Percentiles rank a stretch among this genome's conserved stretches.
Conservation (phyloP, 2,888 invertebrate species). For the Pyrocoelia pectoralis region DNA sequence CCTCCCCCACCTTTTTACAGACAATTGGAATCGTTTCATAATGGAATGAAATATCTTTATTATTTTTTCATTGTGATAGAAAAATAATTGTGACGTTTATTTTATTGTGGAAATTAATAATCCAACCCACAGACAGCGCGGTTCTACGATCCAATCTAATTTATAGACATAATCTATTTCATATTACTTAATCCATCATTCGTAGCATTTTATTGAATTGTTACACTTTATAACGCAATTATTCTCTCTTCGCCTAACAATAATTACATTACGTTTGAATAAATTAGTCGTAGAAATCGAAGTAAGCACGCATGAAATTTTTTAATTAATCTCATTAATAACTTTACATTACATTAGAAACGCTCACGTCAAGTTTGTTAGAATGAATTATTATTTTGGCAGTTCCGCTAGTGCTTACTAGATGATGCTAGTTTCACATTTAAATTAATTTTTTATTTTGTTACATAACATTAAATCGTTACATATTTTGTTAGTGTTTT, state of each 20-base stretch:
- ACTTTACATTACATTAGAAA: no score
- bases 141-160: slow-evolving; percentile 26
- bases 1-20: background rate
- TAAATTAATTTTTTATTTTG: background rate
- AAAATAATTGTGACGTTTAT: slow-evolving; percentile 37
- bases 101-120: slow-evolving; percentile 35
- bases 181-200: slow-evolving; percentile 22
- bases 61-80: slow-evolving; percentile 36
- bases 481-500: no score
- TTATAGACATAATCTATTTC: slow-evolving; percentile 25
- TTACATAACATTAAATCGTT: background rate
- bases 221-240: background rate
- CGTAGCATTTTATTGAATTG: background rate
- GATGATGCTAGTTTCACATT: slow-evolving; percentile 29
- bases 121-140: slow-evolving; percentile 12
- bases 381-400: slow-evolving; percentile 21
- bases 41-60: slow-evolving; percentile 27
- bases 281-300: background rate
- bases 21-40: slow-evolving; percentile 7
- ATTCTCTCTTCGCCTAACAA: background rate
- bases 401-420: slow-evolving; percentile 33
- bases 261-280: background rate
- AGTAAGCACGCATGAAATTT: no score
- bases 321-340: background rate
- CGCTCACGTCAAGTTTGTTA: slow-evolving; percentile 12